Evolutionary conservation across 1,140 invertebrate species (phyloP).

Genomic region (Dinoponera quadriceps): DNA sequence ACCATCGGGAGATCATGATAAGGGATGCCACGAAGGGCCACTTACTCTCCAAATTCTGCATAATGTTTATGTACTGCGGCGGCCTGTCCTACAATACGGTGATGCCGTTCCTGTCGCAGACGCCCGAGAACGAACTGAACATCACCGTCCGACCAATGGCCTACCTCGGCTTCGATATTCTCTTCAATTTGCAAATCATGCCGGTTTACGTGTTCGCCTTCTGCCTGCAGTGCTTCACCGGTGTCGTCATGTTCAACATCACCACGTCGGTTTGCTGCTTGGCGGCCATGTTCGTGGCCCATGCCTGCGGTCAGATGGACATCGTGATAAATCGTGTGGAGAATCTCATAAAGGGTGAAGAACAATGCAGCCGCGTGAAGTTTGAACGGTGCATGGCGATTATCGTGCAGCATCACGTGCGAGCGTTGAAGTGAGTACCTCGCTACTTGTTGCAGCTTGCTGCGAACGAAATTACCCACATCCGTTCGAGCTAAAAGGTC

Average conservation of each 20-base stretch:
- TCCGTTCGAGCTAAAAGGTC: not conserved
- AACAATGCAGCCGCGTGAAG: not conserved
- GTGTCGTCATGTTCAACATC: constrained; percentile 70
- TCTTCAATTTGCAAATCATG: constrained; percentile 71
- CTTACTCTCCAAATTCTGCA: constrained; percentile 36
- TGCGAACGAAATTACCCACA: not conserved
- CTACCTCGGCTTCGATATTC: constrained; percentile 70
- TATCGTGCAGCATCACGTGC: constrained; percentile 40
- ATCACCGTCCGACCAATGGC: constrained; percentile 41
- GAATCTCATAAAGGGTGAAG: constrained; percentile 31
- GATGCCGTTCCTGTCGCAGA: constrained; percentile 27
- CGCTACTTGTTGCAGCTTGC: constrained; percentile 5
- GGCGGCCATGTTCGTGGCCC: constrained; percentile 72
- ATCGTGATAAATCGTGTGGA: constrained; percentile 56
- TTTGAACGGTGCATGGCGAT: constrained; percentile 5
- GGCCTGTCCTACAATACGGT: constrained; percentile 57
- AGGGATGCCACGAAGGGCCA: constrained; percentile 47
- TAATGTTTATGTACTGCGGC: constrained; percentile 52
- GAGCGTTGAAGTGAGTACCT: constrained; percentile 41
- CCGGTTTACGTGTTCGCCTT: constrained; percentile 70
- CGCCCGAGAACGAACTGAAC: not conserved
- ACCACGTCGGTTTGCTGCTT: constrained; percentile 70
- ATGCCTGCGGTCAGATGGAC: constrained; percentile 69
- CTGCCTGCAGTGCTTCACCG: constrained; percentile 65
- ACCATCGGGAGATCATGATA: constrained; percentile 29